phyloP scores from a whole-genome alignment of 1,140 invertebrate genomes.

The Drosophila leontia region DNA sequence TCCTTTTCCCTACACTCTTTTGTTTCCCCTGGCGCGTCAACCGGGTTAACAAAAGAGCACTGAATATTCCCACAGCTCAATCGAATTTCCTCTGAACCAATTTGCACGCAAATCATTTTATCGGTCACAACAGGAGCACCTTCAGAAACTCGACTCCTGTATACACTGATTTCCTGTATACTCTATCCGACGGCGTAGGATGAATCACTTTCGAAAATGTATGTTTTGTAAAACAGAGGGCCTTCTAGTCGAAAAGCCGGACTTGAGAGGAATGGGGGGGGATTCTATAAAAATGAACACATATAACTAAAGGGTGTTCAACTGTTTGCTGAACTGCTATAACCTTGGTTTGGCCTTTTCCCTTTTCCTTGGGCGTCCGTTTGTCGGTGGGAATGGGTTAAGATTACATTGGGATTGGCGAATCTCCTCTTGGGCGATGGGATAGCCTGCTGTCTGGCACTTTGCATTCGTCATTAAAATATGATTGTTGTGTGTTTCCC shows the following conservation, averaged over 20 bases:
- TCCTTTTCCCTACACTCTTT: neutral
- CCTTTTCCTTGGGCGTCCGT: slow-evolving; percentile 10
- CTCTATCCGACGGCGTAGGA: slow-evolving; percentile 2
- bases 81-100: slow-evolving; percentile 73
- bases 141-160: slow-evolving; percentile 21
- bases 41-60: slow-evolving; percentile 63
- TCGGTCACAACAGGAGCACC: slow-evolving; percentile 49
- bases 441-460: slow-evolving; percentile 35
- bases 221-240: neutral
- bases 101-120: slow-evolving; percentile 81
- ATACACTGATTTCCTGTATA: slow-evolving; percentile 7
- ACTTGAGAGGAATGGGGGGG: neutral
- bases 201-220: neutral
- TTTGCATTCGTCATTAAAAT: slow-evolving; percentile 75
- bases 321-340: neutral
- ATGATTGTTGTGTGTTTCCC: slow-evolving; percentile 72
- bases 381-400: slow-evolving; percentile 28
- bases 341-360: slow-evolving; percentile 8
- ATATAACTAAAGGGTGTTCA: neutral
- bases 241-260: neutral
- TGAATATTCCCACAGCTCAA: slow-evolving; percentile 79
- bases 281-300: too few species aligned
- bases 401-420: slow-evolving; percentile 27
- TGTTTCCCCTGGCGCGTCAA: slow-evolving; percentile 48
- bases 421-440: slow-evolving; percentile 14